Base-by-base conservation (phyloP, 2,797 vertebrate genomes). In the Cynopterus sphinx region DNA sequence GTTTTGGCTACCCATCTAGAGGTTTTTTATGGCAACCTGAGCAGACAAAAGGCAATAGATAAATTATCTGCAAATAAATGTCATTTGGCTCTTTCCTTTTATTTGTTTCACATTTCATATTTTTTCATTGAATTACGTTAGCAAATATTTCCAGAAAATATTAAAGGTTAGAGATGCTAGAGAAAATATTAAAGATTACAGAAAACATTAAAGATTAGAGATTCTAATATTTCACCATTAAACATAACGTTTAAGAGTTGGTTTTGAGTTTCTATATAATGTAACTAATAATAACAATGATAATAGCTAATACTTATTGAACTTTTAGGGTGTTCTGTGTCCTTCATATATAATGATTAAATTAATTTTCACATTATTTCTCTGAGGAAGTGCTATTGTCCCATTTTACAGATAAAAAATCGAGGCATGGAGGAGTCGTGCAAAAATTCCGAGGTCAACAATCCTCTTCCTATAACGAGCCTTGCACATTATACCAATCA, bases 21-120 rank as follows among this genome's bases (percentile, higher is more conserved):
- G 57, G 46, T 31, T 53, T 82, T 82, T 57, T 81, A 51, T 55
- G 57, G 39, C 49, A 88, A 31, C 36, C 57, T 55, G 57, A 57
- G 13, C 9, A 9, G 16, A 53, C 22, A 33, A 87, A 87, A 87
- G 46, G 31, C 36, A 22, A 53, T 6, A 51, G 43, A 78, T 43
- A 59, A 63, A 85, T 70, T 12, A 91, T 65, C 53, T 94, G 22
- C 67, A 94, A 79, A 86, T 70, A 73, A 73, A 83, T 90, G 11
- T 36, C 33, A 70, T 41, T 65, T n/a, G 3, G 15, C 17, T 88
- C 46, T 91, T 79, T 85, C 24, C 43, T 95, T 74, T 49, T 28
- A 36, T 31, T 68, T 79, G 79, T 91, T 61, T 61, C 15, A n/a
- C 33, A 73, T 77, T 85, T 88, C 31, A 77, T 16, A 12, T 39